Base-by-base conservation (phyloP, 1,140 invertebrate genomes). In the Cotesia glomerata region DNA sequence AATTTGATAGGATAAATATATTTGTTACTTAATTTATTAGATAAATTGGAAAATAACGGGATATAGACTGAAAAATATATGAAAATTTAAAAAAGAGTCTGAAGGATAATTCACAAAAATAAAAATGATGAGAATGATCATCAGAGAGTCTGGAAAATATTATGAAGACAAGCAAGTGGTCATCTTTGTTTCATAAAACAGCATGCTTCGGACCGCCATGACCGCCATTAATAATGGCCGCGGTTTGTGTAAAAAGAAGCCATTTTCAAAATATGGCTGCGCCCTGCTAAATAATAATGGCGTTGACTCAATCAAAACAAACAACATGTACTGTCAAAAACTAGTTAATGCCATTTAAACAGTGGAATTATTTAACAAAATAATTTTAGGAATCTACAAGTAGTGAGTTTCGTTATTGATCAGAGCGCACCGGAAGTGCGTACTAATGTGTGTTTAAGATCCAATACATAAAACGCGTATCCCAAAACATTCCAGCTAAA, bases 231-330 rank as follows among this genome's bases (percentile, higher is more conserved):
- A 51, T 69, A 58, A 74, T 73, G 70, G 58, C 67, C 61, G 72
- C 66, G 36, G 51, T 56, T 36, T 56, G 62, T 69, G 54, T 71
- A 78, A 79, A 81, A 83, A 86, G 88, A 89, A 87, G 90, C 90
- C 90, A 91, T 91, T 90, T 90, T 85, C 87, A 88, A 88, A 91
- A 91, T 90, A 91, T 91, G 91, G 90, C 90, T 90, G 90, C 90
- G 88, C 89, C 90, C 89, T 90, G 88, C 84, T 83, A 84, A 45
- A 45, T 85, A 79, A 80, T 87, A 83, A 88, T 88, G 87, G 87
- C 87, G 87, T 88, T 84, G 80, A 66, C 80, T 80, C 78, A 84
- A 88, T 87, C 88, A 88, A 89, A 89, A 89, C 88, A 89, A 89
- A 88, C 87, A 87, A 85, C 81, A 76, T 66, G 75, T 76, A 77